These are phyloP conservation scores for Brachionus paranguensis DNA, from an alignment of 1,140 invertebrate species.

Conservation along the genomic window DNA sequence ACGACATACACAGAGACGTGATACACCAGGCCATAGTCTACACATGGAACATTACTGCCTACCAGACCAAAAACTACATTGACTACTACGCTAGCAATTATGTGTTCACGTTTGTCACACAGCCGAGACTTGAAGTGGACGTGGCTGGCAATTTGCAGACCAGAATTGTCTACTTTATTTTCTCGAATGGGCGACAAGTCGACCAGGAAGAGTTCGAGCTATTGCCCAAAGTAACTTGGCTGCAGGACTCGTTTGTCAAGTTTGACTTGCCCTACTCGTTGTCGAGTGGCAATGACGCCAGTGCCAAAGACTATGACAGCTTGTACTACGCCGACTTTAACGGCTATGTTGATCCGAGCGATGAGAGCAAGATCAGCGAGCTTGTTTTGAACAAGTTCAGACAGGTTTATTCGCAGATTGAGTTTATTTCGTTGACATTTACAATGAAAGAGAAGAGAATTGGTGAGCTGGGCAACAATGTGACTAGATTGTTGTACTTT, in stretches of 20 bases:
- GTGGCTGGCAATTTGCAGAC: background rate
- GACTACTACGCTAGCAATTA: conserved; percentile 13
- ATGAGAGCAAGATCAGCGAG: background rate
- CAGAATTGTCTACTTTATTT: conserved; percentile 24
- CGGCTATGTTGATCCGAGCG: background rate
- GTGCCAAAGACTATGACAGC: background rate
- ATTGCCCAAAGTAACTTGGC: conserved; percentile 9
- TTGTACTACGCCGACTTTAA: conserved; percentile 10
- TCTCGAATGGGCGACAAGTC: background rate
- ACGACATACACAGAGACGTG: background rate
- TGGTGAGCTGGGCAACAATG: conserved; percentile 4
- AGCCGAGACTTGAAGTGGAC: background rate
- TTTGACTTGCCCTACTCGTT: conserved; percentile 23
- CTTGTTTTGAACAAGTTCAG: background rate
- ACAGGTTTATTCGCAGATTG: background rate
- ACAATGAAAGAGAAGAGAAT: conserved; percentile 29
- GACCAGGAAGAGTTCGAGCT: conserved; percentile 1
- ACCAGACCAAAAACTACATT: conserved; percentile 5
- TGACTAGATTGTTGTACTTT: conserved; percentile 20
- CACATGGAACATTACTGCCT: conserved; percentile 36
- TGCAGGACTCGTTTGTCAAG: conserved; percentile 26
- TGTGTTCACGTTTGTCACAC: background rate
- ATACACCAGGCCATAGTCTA: conserved; percentile 32
- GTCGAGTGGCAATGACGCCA: background rate
- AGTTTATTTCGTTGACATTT: conserved; percentile 7